phyloP scores from a whole-genome alignment of 1,140 invertebrate species.

The Platorchestia sp. region DNA sequence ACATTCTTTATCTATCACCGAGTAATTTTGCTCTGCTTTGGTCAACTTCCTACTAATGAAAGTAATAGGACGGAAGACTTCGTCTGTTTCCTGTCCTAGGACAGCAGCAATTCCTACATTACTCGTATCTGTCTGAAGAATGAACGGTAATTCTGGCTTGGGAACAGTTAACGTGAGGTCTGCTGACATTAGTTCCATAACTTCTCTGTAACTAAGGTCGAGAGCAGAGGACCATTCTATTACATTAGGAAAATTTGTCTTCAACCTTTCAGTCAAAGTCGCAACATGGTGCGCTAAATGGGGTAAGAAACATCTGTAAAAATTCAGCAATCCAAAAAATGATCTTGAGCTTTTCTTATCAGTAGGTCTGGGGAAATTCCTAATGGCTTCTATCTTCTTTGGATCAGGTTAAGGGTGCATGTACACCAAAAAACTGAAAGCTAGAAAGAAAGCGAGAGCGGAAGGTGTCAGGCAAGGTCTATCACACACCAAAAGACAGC shows the following conservation, averaged over 20 bases:
- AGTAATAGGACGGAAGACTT: not conserved
- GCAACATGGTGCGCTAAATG: not conserved
- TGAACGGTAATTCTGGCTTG: not conserved
- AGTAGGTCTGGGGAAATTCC: conserved; percentile 11
- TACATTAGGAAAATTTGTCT: not conserved
- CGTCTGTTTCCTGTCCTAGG: not conserved
- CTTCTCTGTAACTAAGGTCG: not conserved
- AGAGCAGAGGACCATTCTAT: not conserved
- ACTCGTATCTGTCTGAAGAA: not conserved
- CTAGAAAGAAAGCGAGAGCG: too few species aligned
- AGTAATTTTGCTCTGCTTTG: not conserved
- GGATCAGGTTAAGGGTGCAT: too few species aligned
- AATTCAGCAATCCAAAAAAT: conserved; percentile 19
- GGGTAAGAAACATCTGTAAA: not conserved
- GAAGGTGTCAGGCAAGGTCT: too few species aligned
- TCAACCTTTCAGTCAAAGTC: not conserved
- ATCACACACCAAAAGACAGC: too few species aligned
- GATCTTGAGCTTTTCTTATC: not conserved
- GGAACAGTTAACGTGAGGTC: not conserved
- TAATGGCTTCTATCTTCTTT: conserved; percentile 7
- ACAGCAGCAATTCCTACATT: not conserved
- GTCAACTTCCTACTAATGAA: not conserved
- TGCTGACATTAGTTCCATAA: not conserved
- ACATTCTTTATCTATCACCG: not conserved
- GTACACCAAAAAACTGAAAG: too few species aligned